phyloP scores from a whole-genome alignment of 2,113 vertebrate species.

The Manacus vitellinus region DNA sequence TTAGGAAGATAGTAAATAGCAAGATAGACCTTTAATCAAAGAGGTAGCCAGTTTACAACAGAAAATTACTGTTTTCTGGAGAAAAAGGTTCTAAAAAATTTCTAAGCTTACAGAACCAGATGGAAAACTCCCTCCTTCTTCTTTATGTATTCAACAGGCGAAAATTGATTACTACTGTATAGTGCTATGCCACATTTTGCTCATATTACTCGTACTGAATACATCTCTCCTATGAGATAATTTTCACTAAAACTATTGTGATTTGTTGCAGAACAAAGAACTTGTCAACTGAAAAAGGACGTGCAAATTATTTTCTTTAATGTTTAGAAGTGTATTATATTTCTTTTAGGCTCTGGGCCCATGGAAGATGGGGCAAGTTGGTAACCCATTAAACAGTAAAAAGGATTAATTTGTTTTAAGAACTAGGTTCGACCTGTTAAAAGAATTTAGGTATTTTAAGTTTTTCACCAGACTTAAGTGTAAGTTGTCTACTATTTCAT shows the following conservation, averaged over 20 bases:
- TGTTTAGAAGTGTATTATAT: neutral
- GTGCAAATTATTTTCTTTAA: neutral
- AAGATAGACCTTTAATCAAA: neutral
- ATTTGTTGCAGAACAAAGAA: neutral
- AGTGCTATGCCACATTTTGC: neutral
- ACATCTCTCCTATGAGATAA: neutral
- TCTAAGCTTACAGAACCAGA: neutral
- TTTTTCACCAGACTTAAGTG: neutral
- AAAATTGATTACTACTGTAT: neutral
- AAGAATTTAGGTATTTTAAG: neutral
- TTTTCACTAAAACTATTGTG: neutral
- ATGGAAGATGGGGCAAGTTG: neutral
- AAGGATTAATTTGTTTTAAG: neutral
- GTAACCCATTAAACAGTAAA: neutral
- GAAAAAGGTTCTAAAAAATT: neutral
- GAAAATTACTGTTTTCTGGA: neutral
- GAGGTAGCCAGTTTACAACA: neutral
- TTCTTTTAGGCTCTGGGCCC: neutral
- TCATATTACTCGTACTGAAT: neutral
- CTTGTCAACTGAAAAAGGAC: neutral
- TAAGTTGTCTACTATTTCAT: neutral
- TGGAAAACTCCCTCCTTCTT: neutral
- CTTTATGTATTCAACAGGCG: neutral
- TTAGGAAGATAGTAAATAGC: neutral
- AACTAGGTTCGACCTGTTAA: neutral